Evolutionary conservation across 2,113 vertebrate genomes (phyloP), one percentile per base, ranked within the genome.

Genomic region (Eulacestoma nigropectus): DNA sequence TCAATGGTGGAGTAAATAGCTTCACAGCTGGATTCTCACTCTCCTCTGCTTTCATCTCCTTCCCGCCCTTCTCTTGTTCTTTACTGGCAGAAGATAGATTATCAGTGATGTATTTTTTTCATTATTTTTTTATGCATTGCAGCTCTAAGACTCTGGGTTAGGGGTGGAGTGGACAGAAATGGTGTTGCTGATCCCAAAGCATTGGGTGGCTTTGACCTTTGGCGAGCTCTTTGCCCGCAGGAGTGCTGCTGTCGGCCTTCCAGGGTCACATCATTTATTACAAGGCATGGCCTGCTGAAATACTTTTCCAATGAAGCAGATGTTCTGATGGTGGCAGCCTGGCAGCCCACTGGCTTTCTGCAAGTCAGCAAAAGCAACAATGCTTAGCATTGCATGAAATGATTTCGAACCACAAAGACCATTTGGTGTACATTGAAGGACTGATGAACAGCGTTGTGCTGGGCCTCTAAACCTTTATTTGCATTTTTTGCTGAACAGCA

Each of bases 261-360:
- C 59, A 63, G 87, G 93, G 63, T 91, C 76, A 62, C 55, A 60
- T 82, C n/a, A 82, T 62, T 94, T 92, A 39, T 88, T 94, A 73
- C 42, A 67, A 81, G 37, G 79, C 67, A 3, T 65, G 82, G 72
- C 56, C 79, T 79, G 29, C 37, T 97, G 89, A 90, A 95, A 64
- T 73, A 37, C 57, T 89, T 78, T 55, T 70, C 53, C 62, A 86
- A 4, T 73, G 79, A 84, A 84, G 69, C 87, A 93, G 95, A 73
- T 96, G 93, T 91, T 94, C 52, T 79, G 77, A 11, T 76, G 67
- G 46, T 68, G 67, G 52, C 87, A 83, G 93, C 35, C 75, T 91
- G 94, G 80, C 47, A 56, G 92, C 76, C 92, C 26, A 57, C 79
- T 95, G 84, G 37, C 68, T 82, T 77, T 46, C 53, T 95, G 88